Conservation (phyloP, 2,888 invertebrate genomes). For the Platycheirus albimanus region DNA sequence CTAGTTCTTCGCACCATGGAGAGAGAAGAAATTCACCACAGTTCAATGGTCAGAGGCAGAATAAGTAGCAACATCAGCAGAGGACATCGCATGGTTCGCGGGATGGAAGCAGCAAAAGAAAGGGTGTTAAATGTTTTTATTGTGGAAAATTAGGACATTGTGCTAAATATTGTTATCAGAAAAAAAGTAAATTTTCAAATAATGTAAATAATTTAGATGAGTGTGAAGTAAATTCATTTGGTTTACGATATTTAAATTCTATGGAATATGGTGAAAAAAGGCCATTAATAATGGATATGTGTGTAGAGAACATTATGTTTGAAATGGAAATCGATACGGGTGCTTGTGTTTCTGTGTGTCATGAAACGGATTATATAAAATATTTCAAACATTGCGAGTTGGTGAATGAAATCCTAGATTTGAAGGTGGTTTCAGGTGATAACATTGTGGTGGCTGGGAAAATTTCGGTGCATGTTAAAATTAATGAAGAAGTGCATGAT, state of each 20-base stretch:
- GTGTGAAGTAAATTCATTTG: too few species aligned
- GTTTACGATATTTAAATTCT: constrained; percentile 34
- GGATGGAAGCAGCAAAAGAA: constrained; percentile 1
- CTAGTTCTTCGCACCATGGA: background rate
- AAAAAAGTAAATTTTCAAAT: constrained; percentile 13
- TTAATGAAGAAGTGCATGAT: constrained; percentile 4
- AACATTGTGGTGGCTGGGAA: constrained; percentile 4
- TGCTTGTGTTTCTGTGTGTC: constrained; percentile 40
- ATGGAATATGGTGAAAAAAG: constrained; percentile 17
- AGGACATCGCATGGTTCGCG: background rate
- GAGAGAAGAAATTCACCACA: background rate
- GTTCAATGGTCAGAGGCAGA: too few species aligned
- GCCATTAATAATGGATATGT: constrained; percentile 10
- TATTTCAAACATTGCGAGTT: constrained; percentile 40
- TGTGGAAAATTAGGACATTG: constrained; percentile 21
- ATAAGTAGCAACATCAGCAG: too few species aligned
- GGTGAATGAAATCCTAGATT: background rate
- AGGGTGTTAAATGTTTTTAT: too few species aligned
- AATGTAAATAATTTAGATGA: constrained; percentile 3
- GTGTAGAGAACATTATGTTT: constrained; percentile 26
- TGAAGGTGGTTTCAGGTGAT: constrained; percentile 37
- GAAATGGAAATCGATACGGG: too few species aligned
- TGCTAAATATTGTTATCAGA: constrained; percentile 10
- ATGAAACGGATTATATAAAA: constrained; percentile 32
- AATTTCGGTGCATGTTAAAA: too few species aligned